These are phyloP conservation scores for Platyscapa corneri DNA, from an alignment of 1,140 invertebrate species.

Conservation along the genomic window DNA sequence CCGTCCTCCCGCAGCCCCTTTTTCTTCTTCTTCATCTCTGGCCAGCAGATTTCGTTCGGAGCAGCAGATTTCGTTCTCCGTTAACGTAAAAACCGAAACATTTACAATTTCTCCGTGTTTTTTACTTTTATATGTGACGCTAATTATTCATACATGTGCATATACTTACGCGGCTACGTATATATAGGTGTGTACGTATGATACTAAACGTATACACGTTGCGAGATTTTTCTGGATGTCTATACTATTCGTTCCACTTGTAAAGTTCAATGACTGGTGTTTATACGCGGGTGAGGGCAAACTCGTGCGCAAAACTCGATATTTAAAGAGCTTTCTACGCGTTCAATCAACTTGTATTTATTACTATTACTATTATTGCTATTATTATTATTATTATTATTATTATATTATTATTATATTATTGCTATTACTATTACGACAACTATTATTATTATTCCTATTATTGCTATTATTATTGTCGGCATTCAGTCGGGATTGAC, in stretches of 20 bases:
- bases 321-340: constrained; percentile 32
- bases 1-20: not conserved
- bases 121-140: constrained; percentile 42
- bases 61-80: no score
- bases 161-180: not conserved
- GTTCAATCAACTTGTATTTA: not conserved
- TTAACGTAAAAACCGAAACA: not conserved
- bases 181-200: constrained; percentile 10
- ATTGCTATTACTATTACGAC: not conserved
- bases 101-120: constrained; percentile 34
- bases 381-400: constrained; percentile 27
- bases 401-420: no score
- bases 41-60: constrained; percentile 37
- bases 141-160: constrained; percentile 24
- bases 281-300: not conserved
- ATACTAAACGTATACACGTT: not conserved
- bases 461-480: not conserved
- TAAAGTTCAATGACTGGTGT: constrained; percentile 44
- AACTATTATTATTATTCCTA: constrained; percentile 3
- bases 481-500: not conserved
- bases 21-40: constrained; percentile 23
- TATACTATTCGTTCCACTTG: constrained; percentile 38
- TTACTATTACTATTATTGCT: not conserved
- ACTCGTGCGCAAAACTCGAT: constrained; percentile 22
- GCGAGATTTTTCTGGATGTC: constrained; percentile 31